Conservation (phyloP, 2,113 vertebrate genomes). For the Oryzias celebensis region DNA sequence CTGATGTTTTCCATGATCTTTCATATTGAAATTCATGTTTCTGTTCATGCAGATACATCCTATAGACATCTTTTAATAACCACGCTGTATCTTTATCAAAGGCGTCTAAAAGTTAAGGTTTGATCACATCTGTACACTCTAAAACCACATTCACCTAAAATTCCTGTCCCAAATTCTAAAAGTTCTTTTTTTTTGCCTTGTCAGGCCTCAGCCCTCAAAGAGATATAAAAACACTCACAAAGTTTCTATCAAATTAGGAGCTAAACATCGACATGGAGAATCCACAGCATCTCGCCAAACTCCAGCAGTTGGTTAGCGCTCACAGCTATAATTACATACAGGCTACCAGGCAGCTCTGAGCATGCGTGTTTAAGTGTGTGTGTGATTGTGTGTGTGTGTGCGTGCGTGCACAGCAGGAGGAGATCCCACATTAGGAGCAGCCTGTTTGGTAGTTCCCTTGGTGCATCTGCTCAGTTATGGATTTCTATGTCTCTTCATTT, state of each 20-base stretch:
- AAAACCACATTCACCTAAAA: too few relatives aligned
- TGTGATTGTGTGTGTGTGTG: conserved; percentile 2
- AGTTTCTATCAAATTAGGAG: conserved; percentile 6
- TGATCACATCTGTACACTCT: too few relatives aligned
- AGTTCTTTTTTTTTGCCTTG: too few relatives aligned
- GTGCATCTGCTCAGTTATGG: conserved; percentile 15
- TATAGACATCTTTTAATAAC: too few relatives aligned
- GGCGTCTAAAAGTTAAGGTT: too few relatives aligned
- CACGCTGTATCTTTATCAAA: too few relatives aligned
- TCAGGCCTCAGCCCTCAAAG: too few relatives aligned
- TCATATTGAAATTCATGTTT: too few relatives aligned
- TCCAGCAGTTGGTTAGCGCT: conserved; percentile 40
- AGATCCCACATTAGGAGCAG: conserved; percentile 7
- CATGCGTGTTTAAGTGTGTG: conserved; percentile 11
- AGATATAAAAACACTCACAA: not conserved
- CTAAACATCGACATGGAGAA: conserved; percentile 21
- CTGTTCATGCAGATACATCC: too few relatives aligned
- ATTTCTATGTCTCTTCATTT: conserved; percentile 4
- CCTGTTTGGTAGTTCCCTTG: conserved; percentile 6
- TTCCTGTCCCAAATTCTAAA: too few relatives aligned
- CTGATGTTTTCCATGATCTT: too few relatives aligned
- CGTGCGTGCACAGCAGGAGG: conserved; percentile 2
- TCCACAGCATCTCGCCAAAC: conserved; percentile 33
- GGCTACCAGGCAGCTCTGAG: conserved; percentile 36
- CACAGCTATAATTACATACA: conserved; percentile 31